Base-by-base conservation (phyloP, 2,113 vertebrate species). In the Mystacornis crossleyi region DNA sequence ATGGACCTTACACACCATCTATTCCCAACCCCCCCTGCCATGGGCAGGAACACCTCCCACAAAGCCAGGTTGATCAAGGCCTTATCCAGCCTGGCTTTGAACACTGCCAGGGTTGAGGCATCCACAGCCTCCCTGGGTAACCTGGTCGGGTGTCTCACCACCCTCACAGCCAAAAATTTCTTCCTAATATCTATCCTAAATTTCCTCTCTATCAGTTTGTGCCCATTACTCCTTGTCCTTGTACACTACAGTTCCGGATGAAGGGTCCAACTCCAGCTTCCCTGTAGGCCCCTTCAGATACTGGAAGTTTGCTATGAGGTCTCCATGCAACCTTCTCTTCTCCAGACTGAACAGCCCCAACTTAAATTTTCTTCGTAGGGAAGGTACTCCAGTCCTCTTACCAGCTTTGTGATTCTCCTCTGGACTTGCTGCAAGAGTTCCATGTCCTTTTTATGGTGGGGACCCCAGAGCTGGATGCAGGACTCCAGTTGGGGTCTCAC, bases 21-120 rank as follows among this genome's bases (percentile, higher is more conserved):
- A 9, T 8, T 75, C 29, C 54, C 20, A 69, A 5, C 0, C 2
- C 3, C 40, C 3, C 2, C 29, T 54, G 29, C 24, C 11, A 24
- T 8, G 3, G 28, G 33, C 33, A 17, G 18, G 18, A 18, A 73
- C 5, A 14, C 8, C 5, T 31, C 31, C 40, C 70, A 29, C 23
- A 14, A 53, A 7, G 53, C 7, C 28, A 81, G 25, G 43, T 24
- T 73, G 23, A 13, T 71, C 40, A 62, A 47, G 24, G 17, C 8
- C 21, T 89, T 74, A 0, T 53, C 23, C 33, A 58, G 11, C 31
- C 61, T 66, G 13, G 17, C 31, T 51, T 75, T 58, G 10, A 58
- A 50, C 53, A 43, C 20, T 75, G 31, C 45, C 34, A 60, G 36
- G 24, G 25, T 5, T 70, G 51, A 8, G 9, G 31, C 2, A 5